Evolutionary conservation across 2,113 vertebrate genomes (phyloP).

Genomic region (Tretioscincus oriximinensis): DNA sequence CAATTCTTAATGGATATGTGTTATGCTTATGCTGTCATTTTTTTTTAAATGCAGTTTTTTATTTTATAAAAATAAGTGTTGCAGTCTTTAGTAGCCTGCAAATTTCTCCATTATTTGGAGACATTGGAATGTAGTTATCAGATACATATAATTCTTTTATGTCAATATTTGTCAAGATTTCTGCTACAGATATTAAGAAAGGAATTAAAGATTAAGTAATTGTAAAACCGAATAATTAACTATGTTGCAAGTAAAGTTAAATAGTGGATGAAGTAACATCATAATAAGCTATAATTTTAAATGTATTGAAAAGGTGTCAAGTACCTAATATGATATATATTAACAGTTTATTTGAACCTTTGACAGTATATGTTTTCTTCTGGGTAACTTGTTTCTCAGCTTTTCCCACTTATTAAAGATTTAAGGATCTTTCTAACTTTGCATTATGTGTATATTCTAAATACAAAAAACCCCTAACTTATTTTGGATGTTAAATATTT

Average conservation of each 20-base stretch:
- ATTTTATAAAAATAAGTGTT: too few species aligned
- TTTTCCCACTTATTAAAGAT: neutral
- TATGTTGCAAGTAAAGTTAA: neutral
- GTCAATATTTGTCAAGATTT: neutral
- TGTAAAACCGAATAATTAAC: neutral
- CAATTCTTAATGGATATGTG: neutral
- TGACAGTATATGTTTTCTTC: neutral
- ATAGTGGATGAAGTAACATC: neutral
- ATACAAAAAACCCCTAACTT: neutral
- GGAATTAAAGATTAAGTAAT: slow-evolving; percentile 2
- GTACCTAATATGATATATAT: neutral
- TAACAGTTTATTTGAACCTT: neutral
- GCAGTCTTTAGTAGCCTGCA: neutral
- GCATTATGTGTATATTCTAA: neutral
- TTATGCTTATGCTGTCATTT: slow-evolving; percentile 9
- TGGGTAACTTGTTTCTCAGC: neutral
- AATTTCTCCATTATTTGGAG: neutral
- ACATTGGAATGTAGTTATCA: neutral
- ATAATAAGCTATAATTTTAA: neutral
- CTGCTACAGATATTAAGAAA: neutral
- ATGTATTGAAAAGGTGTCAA: neutral
- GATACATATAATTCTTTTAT: neutral
- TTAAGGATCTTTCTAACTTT: neutral
- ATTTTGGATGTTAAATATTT: neutral
- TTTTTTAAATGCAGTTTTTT: neutral